Base-by-base conservation (phyloP, 2,797 vertebrate species). In the Catostomus latipinnis region DNA sequence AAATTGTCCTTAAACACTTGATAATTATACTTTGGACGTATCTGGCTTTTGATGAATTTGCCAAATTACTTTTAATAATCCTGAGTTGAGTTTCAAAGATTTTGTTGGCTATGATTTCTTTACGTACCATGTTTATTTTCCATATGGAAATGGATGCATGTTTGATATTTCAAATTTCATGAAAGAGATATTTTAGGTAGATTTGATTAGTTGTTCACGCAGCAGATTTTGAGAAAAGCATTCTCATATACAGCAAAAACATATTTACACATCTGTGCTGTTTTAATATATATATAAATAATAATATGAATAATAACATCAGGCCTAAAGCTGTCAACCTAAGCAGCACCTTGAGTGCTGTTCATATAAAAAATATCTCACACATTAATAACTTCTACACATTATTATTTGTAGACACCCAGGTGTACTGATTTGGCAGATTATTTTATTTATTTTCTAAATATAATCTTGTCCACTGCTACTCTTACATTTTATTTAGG, bases 391-490 rank as follows among this genome's bases (percentile, higher is more conserved):
- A 43, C 65, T 50, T 10, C 13, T 46, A 49, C n/a, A 60, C 18
- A 50, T 69, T 69, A 54, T 48, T 71, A 58, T 34, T 54, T 14
- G 14, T 34, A 54, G 12, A 63, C 8, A 53, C 49, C 34, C 48
- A 63, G 22, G 7, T 22, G 22, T 70, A 67, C 76, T 78, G 76
- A 63, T 71, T 46, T 63, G n/a, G 76, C 76, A 71, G 49, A 56
- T 22, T 62, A 54, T 71, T 54, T 9, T 48, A 71, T 63, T 78
- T 63, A 56, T 71, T 78, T 63, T 78, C 67, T 62, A 78, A 71
- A 71, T 63, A 63, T 78, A 78, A 71, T 58, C 34, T 10, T 53
- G 18, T 50, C 76, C 50, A 54, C 57, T 18, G 58, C 58, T 62
- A 58, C 8, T 10, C 46, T 54, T 54, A 69, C 13, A 53, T 54